phyloP scores from a whole-genome alignment of 2,113 vertebrate genomes.

The Callionymus lyra region DNA sequence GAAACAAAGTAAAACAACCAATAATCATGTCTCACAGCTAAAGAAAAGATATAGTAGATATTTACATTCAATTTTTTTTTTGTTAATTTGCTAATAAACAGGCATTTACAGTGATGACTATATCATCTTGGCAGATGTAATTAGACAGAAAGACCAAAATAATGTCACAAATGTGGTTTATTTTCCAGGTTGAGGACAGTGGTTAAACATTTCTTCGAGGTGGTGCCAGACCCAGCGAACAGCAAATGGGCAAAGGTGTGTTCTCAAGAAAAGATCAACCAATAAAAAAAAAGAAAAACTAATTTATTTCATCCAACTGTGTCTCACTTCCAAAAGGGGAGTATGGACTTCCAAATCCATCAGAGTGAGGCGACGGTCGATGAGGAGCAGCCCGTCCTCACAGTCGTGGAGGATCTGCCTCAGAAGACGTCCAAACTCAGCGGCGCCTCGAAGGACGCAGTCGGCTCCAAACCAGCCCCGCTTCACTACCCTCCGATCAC shows the following conservation, averaged over 20 bases:
- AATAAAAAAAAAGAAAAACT: background rate
- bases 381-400: constrained; percentile 42
- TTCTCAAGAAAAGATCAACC: constrained; percentile 42
- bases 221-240: constrained; percentile 70
- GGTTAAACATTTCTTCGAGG: constrained; percentile 41
- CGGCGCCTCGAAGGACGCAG: background rate
- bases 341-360: constrained; percentile 35
- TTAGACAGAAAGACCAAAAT: too few species aligned
- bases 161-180: background rate
- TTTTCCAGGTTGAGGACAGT: constrained; percentile 32
- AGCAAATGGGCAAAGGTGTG: constrained; percentile 71
- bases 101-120: too few species aligned
- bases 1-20: too few species aligned
- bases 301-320: background rate
- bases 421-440: background rate
- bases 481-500: constrained; percentile 27
- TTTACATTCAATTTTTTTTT: too few species aligned
- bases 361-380: constrained; percentile 24
- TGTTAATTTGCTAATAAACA: too few species aligned
- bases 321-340: constrained; percentile 30
- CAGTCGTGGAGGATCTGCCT: constrained; percentile 57
- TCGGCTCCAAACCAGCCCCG: background rate
- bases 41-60: too few species aligned
- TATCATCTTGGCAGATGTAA: too few species aligned
- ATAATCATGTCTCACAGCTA: too few species aligned